Percentiles rank a stretch among this genome's conserved stretches.
Conservation (phyloP, 2,797 vertebrate species). For the Notamacropus eugenii region DNA sequence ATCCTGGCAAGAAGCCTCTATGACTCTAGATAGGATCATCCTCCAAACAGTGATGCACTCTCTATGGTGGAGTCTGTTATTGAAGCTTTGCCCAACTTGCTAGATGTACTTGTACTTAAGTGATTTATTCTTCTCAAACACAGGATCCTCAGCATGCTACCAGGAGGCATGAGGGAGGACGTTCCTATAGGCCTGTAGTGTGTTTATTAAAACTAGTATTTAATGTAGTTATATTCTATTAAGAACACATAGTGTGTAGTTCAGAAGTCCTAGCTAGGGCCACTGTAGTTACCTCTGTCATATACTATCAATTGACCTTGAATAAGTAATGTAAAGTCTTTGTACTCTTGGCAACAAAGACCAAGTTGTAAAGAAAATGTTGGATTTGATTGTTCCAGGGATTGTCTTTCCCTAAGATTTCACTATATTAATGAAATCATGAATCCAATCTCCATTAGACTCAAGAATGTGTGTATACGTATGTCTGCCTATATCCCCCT, state of each 20-base stretch:
- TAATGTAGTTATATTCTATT: not conserved
- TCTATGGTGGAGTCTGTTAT: not conserved
- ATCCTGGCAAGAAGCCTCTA: not conserved
- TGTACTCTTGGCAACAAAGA: no score
- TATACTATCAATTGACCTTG: no score
- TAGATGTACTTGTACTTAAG: not conserved
- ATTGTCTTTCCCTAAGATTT: no score
- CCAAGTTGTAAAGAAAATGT: no score
- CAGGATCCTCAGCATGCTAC: not conserved
- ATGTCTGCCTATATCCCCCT: no score
- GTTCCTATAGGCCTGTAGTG: not conserved
- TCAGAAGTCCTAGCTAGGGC: not conserved
- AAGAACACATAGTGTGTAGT: not conserved
- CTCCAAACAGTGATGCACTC: not conserved
- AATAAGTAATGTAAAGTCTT: no score
- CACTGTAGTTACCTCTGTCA: not conserved
- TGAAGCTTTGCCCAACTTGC: not conserved
- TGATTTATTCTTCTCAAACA: not conserved
- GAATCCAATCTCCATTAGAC: no score
- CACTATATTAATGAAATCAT: no score
- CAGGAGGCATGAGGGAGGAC: not conserved
- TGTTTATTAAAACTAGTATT: not conserved
- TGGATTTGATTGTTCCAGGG: no score
- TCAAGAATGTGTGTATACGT: not conserved
- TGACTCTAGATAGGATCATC: not conserved